Evolutionary conservation across 2,888 invertebrate genomes (phyloP).

Genomic region (Cerastoderma edule): DNA sequence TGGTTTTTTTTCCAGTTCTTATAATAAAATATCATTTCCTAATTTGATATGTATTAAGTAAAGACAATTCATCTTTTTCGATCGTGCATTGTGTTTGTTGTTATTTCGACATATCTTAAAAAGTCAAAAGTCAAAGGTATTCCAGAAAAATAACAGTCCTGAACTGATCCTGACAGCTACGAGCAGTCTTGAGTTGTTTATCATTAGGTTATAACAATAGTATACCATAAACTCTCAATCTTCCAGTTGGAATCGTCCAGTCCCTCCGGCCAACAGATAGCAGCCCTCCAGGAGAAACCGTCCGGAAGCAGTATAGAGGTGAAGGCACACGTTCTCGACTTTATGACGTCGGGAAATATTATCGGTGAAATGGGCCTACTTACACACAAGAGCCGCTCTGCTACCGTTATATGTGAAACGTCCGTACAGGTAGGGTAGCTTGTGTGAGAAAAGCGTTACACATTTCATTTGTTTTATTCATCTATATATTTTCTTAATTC

Average conservation of each 20-base stretch:
- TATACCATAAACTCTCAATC: too few species aligned
- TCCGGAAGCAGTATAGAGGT: slow-evolving; percentile 54
- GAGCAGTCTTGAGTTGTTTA: too few species aligned
- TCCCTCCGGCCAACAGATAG: slow-evolving; percentile 59
- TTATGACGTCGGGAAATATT: slow-evolving; percentile 87
- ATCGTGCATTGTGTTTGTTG: too few species aligned
- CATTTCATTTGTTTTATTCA: background rate
- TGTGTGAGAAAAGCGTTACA: background rate
- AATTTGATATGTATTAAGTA: too few species aligned
- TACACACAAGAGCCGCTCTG: slow-evolving; percentile 86
- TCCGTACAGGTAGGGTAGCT: slow-evolving; percentile 84
- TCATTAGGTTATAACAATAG: too few species aligned
- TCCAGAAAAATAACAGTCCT: too few species aligned
- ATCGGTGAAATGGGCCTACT: slow-evolving; percentile 87
- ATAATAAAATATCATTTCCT: too few species aligned
- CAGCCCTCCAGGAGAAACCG: slow-evolving; percentile 62
- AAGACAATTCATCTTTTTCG: too few species aligned
- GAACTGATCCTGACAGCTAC: too few species aligned
- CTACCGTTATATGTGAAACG: slow-evolving; percentile 87
- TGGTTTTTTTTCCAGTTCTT: too few species aligned
- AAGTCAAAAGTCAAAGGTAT: too few species aligned
- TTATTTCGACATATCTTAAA: too few species aligned
- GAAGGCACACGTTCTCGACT: slow-evolving; percentile 83
- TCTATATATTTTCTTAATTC: background rate
- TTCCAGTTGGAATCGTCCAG: slow-evolving; percentile 64